Conservation (phyloP, 2,888 invertebrate species). For the Drosophila algonquin region DNA sequence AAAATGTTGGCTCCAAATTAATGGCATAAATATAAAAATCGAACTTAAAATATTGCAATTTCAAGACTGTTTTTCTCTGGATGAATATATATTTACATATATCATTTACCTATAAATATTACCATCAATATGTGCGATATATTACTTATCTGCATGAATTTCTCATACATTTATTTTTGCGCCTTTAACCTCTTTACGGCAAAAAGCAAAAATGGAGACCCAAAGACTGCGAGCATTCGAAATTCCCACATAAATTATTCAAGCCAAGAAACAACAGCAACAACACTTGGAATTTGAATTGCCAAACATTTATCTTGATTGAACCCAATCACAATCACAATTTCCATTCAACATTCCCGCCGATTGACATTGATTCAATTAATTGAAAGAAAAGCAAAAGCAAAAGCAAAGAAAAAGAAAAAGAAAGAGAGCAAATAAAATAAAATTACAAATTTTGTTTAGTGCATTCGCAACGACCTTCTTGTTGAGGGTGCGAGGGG, state of each 20-base stretch:
- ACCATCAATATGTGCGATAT: neutral
- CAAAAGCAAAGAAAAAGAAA: neutral
- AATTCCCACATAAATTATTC: conserved; percentile 37
- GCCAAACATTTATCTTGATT: conserved; percentile 42
- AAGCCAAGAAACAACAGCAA: conserved; percentile 10
- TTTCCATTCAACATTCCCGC: conserved; percentile 2
- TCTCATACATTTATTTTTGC: neutral
- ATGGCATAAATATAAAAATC: no score
- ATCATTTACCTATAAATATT: neutral
- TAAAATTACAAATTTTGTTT: conserved; percentile 16
- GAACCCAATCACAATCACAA: conserved; percentile 38
- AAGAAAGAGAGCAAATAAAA: conserved; percentile 5
- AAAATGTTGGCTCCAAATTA: no score
- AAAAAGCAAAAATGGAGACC: neutral
- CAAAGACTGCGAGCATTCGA: neutral
- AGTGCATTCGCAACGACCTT: conserved; percentile 58
- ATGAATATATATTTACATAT: no score
- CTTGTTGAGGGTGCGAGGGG: conserved; percentile 14
- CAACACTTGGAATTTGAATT: conserved; percentile 23
- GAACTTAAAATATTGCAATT: no score
- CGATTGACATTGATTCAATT: conserved; percentile 51
- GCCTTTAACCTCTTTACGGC: no score
- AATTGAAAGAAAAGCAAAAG: conserved; percentile 16
- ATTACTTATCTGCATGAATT: neutral
- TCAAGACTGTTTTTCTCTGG: no score